Base-by-base conservation (phyloP, 2,797 vertebrate species). In the Scleropages formosus region DNA sequence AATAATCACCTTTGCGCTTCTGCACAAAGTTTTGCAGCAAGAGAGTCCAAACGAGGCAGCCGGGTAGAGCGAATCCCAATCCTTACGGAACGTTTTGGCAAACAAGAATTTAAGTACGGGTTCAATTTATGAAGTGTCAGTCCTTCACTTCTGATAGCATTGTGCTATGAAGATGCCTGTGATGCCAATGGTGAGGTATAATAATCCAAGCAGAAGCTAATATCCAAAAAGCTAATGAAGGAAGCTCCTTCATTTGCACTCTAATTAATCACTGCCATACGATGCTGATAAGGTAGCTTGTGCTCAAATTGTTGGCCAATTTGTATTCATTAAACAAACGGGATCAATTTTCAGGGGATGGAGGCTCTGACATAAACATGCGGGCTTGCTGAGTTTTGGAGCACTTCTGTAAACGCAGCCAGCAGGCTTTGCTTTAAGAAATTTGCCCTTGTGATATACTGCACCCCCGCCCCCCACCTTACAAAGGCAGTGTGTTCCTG, bases 261-360 rank as follows among this genome's bases (percentile, higher is more conserved):
- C 78, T 63, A 83, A 81, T 81, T 80, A 80, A 84, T 82, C 78
- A 83, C 67, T 47, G 26, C 46, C 62, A 60, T 22, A 68, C 51
- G 20, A 12, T 56, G 49, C 76, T 65, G 75, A 83, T 79, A 79
- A 82, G 73, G 66, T 70, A 68, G 73, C 78, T 75, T 65, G 26
- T 72, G 77, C 78, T 82, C 75, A 64, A 70, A 79, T 83, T 78
- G 81, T 85, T 74, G 60, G 79, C 78, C 80, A 76, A 82, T 87
- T 78, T 78, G 82, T 84, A 85, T 90, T 89, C 84, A 66, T 79
- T 78, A 72, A 13, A 76, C 76, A 67, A 39, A 44, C 70, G 74
- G 53, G 74, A 86, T 88, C 78, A 78, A 82, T 85, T 77, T 77
- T 67, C 75, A 65, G 79, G 44, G 78, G 24, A 22, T 77, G 72